Evolutionary conservation across 1,140 invertebrate species (phyloP), one percentile per base, ranked within the genome.

Genomic region (Frieseomelitta varia): DNA sequence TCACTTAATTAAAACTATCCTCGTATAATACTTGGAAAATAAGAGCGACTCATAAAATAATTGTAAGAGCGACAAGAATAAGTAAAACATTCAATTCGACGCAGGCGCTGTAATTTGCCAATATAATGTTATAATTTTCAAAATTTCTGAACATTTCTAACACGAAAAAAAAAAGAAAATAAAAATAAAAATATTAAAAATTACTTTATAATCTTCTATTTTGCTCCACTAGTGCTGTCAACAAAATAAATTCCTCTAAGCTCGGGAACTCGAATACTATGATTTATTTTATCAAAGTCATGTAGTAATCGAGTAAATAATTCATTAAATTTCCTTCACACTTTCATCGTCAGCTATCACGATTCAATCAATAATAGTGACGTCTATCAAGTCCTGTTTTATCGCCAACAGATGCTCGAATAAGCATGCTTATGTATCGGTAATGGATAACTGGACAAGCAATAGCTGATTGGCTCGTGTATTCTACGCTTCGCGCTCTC

Each of bases 331-430:
- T 24, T 39, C 47, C 12, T 27, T 47, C 30, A 82, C 63, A 61
- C 34, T 73, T 61, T 14, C 24, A 8, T 47, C 14, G 34, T n/a
- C 12, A 72, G 61, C 81, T 76, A 69, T 39, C 80, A 34, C 39
- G 39, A 47, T 8, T 47, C 67, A 80, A 55, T 68, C 58, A 81
- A 90, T 91, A 90, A 91, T 91, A 92, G 90, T 85, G 85, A 78
- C 79, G 81, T 84, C 88, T 79, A 88, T 92, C 89, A 85, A 84
- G 84, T 89, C 74, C 72, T 89, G 88, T 89, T 92, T 91, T 91
- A 91, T 90, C 85, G 81, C 81, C 86, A 79, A 88, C 89, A 90
- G 87, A 88, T 89, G 89, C 85, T 76, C 39, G 76, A 88, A 85
- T 71, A 17, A 81, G 78, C 77, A 76, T 91, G 91, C 91, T 91